Evolutionary conservation across 2,888 invertebrate genomes (phyloP).

Genomic region (Cotesia congregata): DNA sequence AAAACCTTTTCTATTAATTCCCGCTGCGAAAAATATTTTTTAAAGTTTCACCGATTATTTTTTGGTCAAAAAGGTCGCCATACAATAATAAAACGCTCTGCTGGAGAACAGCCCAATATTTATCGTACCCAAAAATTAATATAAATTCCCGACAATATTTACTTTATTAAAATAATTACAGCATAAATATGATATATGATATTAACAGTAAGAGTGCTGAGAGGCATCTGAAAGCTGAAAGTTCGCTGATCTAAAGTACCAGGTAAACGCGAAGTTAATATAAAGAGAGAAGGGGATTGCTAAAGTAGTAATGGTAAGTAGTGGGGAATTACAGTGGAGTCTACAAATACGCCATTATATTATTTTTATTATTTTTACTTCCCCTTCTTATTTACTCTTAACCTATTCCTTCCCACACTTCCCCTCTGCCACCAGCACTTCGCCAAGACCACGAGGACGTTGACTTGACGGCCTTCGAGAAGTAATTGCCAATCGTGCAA

Average conservation of each 20-base stretch:
- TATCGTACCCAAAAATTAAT: not conserved
- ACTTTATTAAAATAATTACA: not conserved
- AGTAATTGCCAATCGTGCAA: slow-evolving; percentile 45
- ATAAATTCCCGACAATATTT: too few species aligned
- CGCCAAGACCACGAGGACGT: slow-evolving; percentile 62
- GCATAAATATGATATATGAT: slow-evolving; percentile 46
- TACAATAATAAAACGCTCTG: slow-evolving; percentile 1
- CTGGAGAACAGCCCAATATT: not conserved
- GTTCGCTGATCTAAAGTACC: slow-evolving; percentile 30
- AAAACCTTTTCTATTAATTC: not conserved
- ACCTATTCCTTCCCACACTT: slow-evolving; percentile 26
- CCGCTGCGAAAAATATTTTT: slow-evolving; percentile 9
- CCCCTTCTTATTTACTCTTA: slow-evolving; percentile 36
- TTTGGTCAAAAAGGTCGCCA: slow-evolving; percentile 18
- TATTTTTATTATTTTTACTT: not conserved
- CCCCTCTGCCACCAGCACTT: slow-evolving; percentile 49
- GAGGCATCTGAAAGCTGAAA: slow-evolving; percentile 59
- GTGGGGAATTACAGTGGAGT: slow-evolving; percentile 35
- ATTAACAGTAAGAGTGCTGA: slow-evolving; percentile 52
- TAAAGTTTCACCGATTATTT: slow-evolving; percentile 8
- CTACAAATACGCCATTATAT: not conserved
- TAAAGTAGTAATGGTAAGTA: slow-evolving; percentile 6
- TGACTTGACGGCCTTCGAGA: slow-evolving; percentile 63
- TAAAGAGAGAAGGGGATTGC: slow-evolving; percentile 20
- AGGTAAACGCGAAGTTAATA: slow-evolving; percentile 37